Evolutionary conservation across 37 sponge, comb jelly and placozoan species (phyloP).

Genomic region (Petrosia ficiformis): DNA sequence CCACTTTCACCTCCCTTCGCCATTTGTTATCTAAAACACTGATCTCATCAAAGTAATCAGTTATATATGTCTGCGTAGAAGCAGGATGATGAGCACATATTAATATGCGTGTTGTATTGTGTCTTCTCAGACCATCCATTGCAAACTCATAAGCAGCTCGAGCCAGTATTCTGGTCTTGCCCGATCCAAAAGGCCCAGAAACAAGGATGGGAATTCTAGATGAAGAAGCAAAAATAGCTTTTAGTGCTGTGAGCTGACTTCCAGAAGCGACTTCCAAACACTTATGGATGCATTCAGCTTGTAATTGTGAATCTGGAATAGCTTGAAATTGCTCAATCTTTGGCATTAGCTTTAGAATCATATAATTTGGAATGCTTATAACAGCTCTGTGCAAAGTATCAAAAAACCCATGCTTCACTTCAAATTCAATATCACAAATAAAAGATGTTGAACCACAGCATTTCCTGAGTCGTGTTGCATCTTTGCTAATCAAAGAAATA

Average conservation of each 20-base stretch:
- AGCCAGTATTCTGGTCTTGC: not conserved
- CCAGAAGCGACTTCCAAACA: not conserved
- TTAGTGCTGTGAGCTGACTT: not conserved
- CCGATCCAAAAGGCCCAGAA: not conserved
- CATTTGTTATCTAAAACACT: not conserved
- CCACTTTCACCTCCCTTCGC: not conserved
- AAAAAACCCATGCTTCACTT: slow-evolving; percentile 41
- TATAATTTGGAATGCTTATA: not conserved
- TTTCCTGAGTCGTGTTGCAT: not conserved
- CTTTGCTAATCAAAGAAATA: slow-evolving; percentile 13
- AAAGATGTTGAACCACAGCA: too few relatives aligned
- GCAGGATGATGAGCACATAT: not conserved
- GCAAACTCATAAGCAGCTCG: not conserved
- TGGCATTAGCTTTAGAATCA: not conserved
- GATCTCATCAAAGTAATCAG: not conserved
- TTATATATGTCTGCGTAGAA: not conserved
- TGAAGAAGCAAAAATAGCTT: not conserved
- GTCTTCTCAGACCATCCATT: not conserved
- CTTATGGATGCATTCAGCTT: not conserved
- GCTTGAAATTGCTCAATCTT: not conserved
- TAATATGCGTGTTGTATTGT: not conserved
- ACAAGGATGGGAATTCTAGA: not conserved
- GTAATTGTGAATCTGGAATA: not conserved
- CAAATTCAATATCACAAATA: slow-evolving; percentile 19
- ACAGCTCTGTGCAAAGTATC: not conserved